phyloP scores from a whole-genome alignment of 2,113 vertebrate species.

The Rhinogobius similis region DNA sequence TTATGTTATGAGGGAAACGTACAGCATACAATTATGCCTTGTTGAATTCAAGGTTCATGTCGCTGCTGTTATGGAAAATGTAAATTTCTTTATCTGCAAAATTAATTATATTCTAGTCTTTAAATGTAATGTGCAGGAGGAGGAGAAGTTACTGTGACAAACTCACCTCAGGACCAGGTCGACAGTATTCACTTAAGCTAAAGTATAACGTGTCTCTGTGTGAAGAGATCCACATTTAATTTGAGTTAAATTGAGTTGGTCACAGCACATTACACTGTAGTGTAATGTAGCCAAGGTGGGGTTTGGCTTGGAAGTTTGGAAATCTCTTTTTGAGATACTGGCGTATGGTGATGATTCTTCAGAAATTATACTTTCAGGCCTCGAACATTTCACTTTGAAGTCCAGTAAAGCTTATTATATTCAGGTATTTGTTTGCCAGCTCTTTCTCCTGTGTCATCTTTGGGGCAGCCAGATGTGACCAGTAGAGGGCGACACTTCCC shows the following conservation, averaged over 20 bases:
- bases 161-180: neutral
- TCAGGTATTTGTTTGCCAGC: neutral
- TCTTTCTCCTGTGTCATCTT: neutral
- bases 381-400: too few relatives aligned
- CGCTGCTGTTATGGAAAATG: constrained; percentile 6
- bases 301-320: too few relatives aligned
- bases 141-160: neutral
- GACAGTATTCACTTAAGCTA: neutral
- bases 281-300: too few relatives aligned
- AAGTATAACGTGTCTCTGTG: neutral
- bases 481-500: constrained; percentile 34
- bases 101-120: constrained; percentile 1
- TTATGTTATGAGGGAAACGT: constrained; percentile 24
- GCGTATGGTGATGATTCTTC: too few relatives aligned
- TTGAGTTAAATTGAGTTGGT: too few relatives aligned
- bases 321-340: too few relatives aligned
- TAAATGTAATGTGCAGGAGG: neutral
- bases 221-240: too few relatives aligned
- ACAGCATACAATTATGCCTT: constrained; percentile 12
- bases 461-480: constrained; percentile 11
- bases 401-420: neutral
- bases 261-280: too few relatives aligned
- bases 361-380: too few relatives aligned
- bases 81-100: neutral
- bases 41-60: constrained; percentile 18